Evolutionary conservation across 2,888 invertebrate species (phyloP).

Genomic region (Rhyacophila evoluta): DNA sequence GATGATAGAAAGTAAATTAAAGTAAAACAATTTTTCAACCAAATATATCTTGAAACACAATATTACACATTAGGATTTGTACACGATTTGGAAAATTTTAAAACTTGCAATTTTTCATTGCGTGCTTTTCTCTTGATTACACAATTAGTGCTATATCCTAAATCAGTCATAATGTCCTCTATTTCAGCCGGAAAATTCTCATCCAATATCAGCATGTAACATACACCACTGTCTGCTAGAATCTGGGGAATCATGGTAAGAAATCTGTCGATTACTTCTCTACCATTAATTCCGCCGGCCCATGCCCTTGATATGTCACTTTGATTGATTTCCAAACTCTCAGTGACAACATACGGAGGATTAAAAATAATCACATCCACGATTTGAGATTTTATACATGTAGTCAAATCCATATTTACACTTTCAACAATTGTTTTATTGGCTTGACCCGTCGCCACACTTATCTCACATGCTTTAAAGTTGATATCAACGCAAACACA

Average conservation of each 20-base stretch:
- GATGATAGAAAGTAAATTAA: too few relatives aligned
- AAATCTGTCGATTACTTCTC: constrained; percentile 82
- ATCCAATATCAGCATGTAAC: constrained; percentile 89
- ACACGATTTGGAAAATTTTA: constrained; percentile 71
- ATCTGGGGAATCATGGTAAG: constrained; percentile 77
- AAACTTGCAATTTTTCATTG: constrained; percentile 87
- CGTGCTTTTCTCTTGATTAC: constrained; percentile 83
- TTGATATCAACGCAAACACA: constrained; percentile 88
- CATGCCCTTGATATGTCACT: constrained; percentile 75
- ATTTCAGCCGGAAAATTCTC: constrained; percentile 89
- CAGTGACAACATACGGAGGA: constrained; percentile 97
- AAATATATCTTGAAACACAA: too few relatives aligned
- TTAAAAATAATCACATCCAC: constrained; percentile 96
- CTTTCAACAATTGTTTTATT: constrained; percentile 78
- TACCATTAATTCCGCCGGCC: constrained; percentile 83
- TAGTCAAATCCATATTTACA: constrained; percentile 75
- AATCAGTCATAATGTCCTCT: constrained; percentile 68
- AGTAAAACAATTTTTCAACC: too few relatives aligned
- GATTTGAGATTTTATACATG: constrained; percentile 68
- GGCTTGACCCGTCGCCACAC: constrained; percentile 75
- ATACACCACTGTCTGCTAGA: constrained; percentile 80
- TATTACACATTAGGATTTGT: background rate
- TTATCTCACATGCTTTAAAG: constrained; percentile 79
- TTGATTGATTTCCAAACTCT: constrained; percentile 75
- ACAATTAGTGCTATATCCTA: constrained; percentile 72